Evolutionary conservation across 2,113 vertebrate species (phyloP).

Genomic region (Perca schrenkii): DNA sequence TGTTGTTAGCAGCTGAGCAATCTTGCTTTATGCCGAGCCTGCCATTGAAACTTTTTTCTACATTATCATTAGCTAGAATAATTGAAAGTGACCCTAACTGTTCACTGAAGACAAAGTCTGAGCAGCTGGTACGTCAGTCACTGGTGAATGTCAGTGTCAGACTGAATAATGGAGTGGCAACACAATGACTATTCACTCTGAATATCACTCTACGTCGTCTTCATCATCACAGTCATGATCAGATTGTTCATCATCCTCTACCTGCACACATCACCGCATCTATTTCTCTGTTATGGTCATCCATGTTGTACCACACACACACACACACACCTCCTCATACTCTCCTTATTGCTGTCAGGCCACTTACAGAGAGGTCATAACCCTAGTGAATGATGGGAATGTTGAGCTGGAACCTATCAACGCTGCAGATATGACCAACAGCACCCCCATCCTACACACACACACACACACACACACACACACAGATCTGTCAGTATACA

Average conservation of each 20-base stretch:
- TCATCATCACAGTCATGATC: conserved; percentile 23
- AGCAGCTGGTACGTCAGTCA: neutral
- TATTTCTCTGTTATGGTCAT: conserved; percentile 31
- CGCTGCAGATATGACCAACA: conserved; percentile 63
- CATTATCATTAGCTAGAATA: no score
- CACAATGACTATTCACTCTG: conserved; percentile 9
- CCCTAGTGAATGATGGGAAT: conserved; percentile 81
- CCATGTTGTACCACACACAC: conserved; percentile 43
- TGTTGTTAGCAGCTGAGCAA: no score
- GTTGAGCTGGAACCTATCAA: conserved; percentile 77
- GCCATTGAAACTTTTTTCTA: no score
- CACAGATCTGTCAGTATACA: conserved; percentile 35
- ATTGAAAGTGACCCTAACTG: no score
- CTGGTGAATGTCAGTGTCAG: neutral
- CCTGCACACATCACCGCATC: conserved; percentile 17
- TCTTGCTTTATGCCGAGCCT: no score
- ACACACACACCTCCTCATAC: conserved; percentile 22
- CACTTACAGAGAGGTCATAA: conserved; percentile 82
- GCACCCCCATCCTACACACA: conserved; percentile 9
- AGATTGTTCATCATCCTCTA: conserved; percentile 9
- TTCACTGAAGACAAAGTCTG: no score
- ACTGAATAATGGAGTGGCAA: conserved; percentile 1
- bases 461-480: conserved; percentile 11
- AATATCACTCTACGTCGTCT: conserved; percentile 4
- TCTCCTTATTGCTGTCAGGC: conserved; percentile 54